Evolutionary conservation across 2,888 invertebrate species (phyloP).

Genomic region (Pseudococcus longispinus): DNA sequence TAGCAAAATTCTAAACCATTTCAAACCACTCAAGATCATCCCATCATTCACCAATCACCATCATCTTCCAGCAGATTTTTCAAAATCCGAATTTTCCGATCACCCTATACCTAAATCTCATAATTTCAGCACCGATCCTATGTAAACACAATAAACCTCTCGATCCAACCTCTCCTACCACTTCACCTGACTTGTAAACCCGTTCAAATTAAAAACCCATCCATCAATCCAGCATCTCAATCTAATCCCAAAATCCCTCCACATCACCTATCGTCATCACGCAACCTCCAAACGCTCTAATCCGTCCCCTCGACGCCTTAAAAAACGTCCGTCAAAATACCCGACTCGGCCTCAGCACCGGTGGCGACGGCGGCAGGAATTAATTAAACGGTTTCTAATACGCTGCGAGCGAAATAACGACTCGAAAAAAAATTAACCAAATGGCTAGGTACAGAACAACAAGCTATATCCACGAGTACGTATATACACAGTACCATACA

Average conservation of each 20-base stretch:
- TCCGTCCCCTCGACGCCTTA: neutral
- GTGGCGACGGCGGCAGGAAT: neutral
- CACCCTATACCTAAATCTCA: neutral
- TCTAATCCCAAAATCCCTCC: neutral
- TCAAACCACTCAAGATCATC: no score
- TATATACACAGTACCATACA: neutral
- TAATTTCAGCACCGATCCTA: neutral
- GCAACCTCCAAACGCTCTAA: neutral
- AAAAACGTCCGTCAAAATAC: conserved; percentile 25
- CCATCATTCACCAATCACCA: no score
- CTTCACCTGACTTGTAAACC: neutral
- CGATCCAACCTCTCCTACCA: neutral
- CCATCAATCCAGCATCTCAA: neutral
- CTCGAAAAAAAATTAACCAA: neutral
- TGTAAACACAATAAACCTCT: neutral
- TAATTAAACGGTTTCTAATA: conserved; percentile 42
- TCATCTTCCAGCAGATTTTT: no score
- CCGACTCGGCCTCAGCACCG: neutral
- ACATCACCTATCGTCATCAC: neutral
- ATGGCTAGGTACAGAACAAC: no score
- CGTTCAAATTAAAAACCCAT: neutral
- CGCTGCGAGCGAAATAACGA: conserved; percentile 10
- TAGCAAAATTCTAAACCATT: no score
- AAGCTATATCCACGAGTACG: neutral
- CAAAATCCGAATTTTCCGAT: no score